These are phyloP conservation scores for Lepidocolaptes lacrymiger DNA, from an alignment of 2,797 vertebrate species.

Conservation along the genomic window DNA sequence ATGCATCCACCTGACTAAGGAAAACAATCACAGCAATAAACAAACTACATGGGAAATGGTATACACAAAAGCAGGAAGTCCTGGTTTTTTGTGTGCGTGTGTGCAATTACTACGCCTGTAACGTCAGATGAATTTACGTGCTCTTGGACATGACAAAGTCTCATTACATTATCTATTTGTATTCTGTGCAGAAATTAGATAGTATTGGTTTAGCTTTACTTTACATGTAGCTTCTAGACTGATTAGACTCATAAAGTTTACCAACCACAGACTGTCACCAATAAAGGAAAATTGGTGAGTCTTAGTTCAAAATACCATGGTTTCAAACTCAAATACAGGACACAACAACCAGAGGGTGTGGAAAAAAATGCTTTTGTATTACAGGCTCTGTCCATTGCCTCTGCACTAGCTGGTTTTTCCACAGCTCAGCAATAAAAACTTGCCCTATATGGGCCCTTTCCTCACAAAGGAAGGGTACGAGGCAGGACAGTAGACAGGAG, in stretches of 20 bases:
- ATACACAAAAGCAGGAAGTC: conserved; percentile 15
- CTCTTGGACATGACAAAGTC: not conserved
- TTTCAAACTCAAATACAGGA: not conserved
- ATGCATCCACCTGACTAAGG: not conserved
- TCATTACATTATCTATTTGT: not conserved
- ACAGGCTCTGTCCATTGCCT: not conserved
- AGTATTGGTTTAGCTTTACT: not conserved
- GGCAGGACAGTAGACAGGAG: not conserved
- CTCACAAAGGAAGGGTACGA: not conserved
- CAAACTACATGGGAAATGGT: not conserved
- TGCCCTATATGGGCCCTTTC: not conserved
- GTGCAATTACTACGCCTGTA: not conserved
- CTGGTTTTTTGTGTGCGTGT: not conserved
- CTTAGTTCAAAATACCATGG: not conserved
- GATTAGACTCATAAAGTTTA: not conserved
- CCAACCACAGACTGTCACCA: not conserved
- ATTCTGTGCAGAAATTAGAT: not conserved
- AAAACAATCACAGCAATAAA: not conserved
- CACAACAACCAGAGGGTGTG: not conserved
- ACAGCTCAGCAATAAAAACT: not conserved
- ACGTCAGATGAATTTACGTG: not conserved
- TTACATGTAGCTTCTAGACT: not conserved
- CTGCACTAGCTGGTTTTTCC: not conserved
- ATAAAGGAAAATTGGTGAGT: not conserved
- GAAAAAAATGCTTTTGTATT: not conserved